Evolutionary conservation across 2,888 invertebrate species (phyloP), one percentile per base, ranked within the genome.

Genomic region (Himalopsyche tibetana): DNA sequence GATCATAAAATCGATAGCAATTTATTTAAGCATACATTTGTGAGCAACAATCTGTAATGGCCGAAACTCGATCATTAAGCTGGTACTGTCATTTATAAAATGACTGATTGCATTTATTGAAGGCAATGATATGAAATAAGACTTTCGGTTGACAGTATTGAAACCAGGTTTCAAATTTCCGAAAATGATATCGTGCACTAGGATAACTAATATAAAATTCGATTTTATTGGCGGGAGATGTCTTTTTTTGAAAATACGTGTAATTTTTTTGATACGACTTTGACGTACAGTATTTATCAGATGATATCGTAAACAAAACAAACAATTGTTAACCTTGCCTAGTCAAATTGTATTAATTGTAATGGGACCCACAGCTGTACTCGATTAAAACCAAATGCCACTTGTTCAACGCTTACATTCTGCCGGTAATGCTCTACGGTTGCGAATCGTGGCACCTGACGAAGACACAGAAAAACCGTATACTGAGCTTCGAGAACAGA

Each of bases 31-130:
- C 12, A 36, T 74, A 74, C 28, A 63, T 63, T 74, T 74, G 19
- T 38, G 11, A 11, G 2, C 8, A 63, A 74, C 38, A 38, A 74
- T 6, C 74, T 38, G 38, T 74, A 74, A 74, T 74, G 38, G 3
- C 5, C 15, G 38, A 74, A 74, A 74, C 36, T 38, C 38, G 74
- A 74, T 38, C 74, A 74, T 74, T 74, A 74, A 74, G 36, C 36
- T 28, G 11, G 11, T 69, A 36, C 69, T 74, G 74, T 74, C 74
- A 74, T 69, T 19, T 4, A 69, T 69, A 69, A 28, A 19, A 63
- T 69, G 69, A 69, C 74, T 74, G 74, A 74, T 74, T 74, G 74
- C 74, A 74, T 74, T 38, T 74, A 74, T 36, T 28, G 15, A 36
- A 36, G 4, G 74, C 74, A 36, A 74, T 74, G 19, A 63, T 15